Evolutionary conservation across 1,140 invertebrate genomes (phyloP).

Genomic region (Armadillidium nasatum): DNA sequence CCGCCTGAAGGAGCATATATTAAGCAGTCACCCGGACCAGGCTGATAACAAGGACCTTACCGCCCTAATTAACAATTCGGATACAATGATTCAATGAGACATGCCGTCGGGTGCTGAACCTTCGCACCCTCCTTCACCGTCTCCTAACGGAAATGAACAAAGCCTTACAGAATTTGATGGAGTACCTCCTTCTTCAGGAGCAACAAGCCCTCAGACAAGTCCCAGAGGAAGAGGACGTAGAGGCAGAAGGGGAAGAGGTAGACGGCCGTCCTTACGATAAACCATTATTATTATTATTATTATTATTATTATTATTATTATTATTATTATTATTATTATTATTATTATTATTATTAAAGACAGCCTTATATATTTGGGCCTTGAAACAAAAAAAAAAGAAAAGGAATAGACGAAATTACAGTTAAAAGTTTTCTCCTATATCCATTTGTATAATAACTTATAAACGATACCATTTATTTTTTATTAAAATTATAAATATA

Average conservation of each 20-base stretch:
- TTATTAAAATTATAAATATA: no score
- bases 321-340: no score
- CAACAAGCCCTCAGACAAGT: not conserved
- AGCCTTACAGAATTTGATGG: not conserved
- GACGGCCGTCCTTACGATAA: slow-evolving; percentile 2
- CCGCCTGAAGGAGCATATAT: slow-evolving; percentile 66
- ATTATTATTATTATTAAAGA: no score
- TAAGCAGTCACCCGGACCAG: slow-evolving; percentile 58
- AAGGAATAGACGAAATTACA: no score
- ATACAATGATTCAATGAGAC: not conserved
- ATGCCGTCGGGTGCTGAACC: not conserved
- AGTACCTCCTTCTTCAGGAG: not conserved
- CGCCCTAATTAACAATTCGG: not conserved
- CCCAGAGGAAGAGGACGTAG: not conserved
- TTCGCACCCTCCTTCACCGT: not conserved
- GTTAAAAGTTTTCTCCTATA: no score
- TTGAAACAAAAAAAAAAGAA: no score
- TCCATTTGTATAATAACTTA: no score
- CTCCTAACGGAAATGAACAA: not conserved
- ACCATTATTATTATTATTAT: no score
- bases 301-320: no score
- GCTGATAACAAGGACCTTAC: not conserved
- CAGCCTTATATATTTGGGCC: no score
- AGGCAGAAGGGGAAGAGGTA: not conserved
- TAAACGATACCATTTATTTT: no score